Conservation (phyloP, 2,888 invertebrate genomes). For the Enchytraeus crypticus region DNA sequence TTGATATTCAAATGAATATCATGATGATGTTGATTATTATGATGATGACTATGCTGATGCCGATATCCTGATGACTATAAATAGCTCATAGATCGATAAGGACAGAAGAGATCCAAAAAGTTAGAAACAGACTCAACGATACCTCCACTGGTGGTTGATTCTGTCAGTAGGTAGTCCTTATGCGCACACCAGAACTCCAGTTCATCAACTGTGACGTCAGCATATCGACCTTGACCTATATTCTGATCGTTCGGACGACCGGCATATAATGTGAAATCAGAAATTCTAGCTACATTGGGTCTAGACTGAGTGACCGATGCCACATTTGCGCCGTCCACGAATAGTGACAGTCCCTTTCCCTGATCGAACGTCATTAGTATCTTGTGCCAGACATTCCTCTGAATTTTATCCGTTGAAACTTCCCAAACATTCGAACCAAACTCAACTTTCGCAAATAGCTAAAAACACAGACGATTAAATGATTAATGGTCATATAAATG, state of each 20-base stretch:
- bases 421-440: constrained; percentile 30
- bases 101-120: no score
- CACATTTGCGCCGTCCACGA: constrained; percentile 31
- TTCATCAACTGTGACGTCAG: constrained; percentile 39
- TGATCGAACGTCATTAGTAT: constrained; percentile 43
- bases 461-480: no score
- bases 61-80: no score
- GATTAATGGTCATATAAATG: no score
- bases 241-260: constrained; percentile 29
- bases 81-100: no score
- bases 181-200: constrained; percentile 42
- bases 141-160: no score
- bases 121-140: no score
- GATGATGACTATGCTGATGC: no score
- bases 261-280: constrained; percentile 25
- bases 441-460: constrained; percentile 24
- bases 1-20: no score
- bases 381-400: constrained; percentile 36
- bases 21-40: no score
- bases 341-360: constrained; percentile 36
- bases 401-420: constrained; percentile 26
- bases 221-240: constrained; percentile 22
- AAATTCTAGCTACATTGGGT: constrained; percentile 29
- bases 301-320: constrained; percentile 10
- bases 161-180: constrained; percentile 27